Conservation (phyloP, 2,888 invertebrate species). For the Uloborus plumipes region DNA sequence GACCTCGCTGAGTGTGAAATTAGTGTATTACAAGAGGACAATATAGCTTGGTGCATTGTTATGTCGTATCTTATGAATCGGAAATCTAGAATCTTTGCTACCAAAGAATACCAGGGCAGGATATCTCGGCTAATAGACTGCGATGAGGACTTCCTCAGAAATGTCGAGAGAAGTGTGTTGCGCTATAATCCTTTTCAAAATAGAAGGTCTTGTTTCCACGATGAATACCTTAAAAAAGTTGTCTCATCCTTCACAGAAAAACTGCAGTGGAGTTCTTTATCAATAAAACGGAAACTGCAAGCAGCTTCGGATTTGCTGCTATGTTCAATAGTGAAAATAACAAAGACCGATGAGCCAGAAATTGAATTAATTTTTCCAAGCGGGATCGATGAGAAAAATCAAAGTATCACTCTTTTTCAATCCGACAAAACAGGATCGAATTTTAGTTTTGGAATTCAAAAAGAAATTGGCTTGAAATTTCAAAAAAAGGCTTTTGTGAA, state of each 20-base stretch:
- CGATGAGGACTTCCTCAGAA: no score
- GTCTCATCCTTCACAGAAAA: neutral
- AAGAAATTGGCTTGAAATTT: neutral
- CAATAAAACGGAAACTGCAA: neutral
- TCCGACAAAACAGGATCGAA: no score
- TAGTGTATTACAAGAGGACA: neutral
- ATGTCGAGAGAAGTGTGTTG: neutral
- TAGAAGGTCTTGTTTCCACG: slow-evolving; percentile 3
- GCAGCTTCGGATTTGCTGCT: neutral
- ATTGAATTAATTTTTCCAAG: no score
- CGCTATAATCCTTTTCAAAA: slow-evolving; percentile 1
- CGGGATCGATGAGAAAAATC: no score
- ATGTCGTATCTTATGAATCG: neutral
- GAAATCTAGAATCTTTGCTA: neutral
- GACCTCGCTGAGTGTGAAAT: neutral
- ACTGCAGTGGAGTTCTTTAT: neutral
- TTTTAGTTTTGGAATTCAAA: neutral
- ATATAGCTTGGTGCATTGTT: neutral
- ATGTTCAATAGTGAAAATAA: neutral
- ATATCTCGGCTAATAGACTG: no score
- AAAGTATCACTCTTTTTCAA: no score
- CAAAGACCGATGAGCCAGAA: neutral
- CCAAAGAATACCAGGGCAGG: neutral
- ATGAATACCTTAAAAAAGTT: neutral
- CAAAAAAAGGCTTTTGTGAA: neutral